phyloP scores from a whole-genome alignment of 1,140 invertebrate genomes.

The Chironomus tepperi region DNA sequence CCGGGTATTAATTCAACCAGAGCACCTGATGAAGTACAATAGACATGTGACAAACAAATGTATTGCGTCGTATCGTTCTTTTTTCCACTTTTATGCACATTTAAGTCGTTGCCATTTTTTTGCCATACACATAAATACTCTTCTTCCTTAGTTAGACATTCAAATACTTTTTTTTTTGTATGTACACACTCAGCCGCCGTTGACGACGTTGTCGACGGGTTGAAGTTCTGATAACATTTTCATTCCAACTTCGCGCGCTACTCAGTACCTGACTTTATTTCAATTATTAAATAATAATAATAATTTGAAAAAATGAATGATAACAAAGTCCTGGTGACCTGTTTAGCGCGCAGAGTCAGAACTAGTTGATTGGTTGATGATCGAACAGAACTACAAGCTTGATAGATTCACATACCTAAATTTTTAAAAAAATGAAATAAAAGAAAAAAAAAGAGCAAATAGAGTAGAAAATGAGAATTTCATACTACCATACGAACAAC shows the following conservation, averaged over 20 bases:
- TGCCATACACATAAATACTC: neutral
- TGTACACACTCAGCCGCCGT: slow-evolving; percentile 25
- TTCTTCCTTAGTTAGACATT: neutral
- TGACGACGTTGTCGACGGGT: slow-evolving; percentile 24
- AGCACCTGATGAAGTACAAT: slow-evolving; percentile 99
- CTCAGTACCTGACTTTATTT: slow-evolving; percentile 88
- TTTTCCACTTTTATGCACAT: neutral
- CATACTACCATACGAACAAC: too few relatives aligned
- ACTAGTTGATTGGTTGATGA: slow-evolving; percentile 28
- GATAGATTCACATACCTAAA: neutral
- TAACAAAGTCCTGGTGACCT: slow-evolving; percentile 60
- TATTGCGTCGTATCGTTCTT: neutral
- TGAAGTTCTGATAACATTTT: slow-evolving; percentile 23
- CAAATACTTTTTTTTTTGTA: neutral
- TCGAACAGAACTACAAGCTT: neutral
- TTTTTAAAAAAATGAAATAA: too few relatives aligned
- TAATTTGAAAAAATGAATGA: slow-evolving; percentile 28
- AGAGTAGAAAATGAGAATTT: too few relatives aligned
- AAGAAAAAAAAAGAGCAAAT: too few relatives aligned
- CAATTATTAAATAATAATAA: slow-evolving; percentile 26
- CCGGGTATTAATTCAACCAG: slow-evolving; percentile 80
- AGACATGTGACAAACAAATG: slow-evolving; percentile 63
- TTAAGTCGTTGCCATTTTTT: neutral
- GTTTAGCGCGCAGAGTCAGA: slow-evolving; percentile 58
- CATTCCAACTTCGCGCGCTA: slow-evolving; percentile 71